A percentile compares a stretch with the other conserved stretches of the same genome.
These are phyloP conservation scores for Drosophila seguyi DNA, from an alignment of 1,140 invertebrate genomes.

Conservation along the genomic window DNA sequence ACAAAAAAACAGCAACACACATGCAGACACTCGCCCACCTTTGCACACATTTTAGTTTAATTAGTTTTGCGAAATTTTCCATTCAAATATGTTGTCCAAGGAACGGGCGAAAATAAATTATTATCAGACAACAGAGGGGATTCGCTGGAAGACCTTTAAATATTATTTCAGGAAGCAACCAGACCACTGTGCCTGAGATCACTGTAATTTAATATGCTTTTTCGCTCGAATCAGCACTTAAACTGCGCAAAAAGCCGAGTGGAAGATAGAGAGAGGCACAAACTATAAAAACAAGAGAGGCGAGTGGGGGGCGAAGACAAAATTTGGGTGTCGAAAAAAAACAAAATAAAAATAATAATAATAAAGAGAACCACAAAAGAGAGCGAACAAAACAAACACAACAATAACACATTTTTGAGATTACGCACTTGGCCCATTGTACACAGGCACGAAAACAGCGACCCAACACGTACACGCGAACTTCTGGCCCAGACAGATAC, in stretches of 20 bases:
- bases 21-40: conserved; percentile 18
- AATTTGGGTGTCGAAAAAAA: conserved; percentile 21
- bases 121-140: not conserved
- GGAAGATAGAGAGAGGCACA: conserved; percentile 8
- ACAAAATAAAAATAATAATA: conserved; percentile 1
- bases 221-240: conserved; percentile 30
- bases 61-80: conserved; percentile 39
- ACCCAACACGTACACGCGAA: conserved; percentile 10
- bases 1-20: conserved; percentile 10
- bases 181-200: not conserved
- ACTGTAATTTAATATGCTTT: conserved; percentile 27
- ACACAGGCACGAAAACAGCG: conserved; percentile 19
- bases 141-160: too few relatives aligned
- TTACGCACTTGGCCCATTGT: conserved; percentile 58
- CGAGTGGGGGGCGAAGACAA: conserved; percentile 18
- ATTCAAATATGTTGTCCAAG: conserved; percentile 23
- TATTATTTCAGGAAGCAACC: not conserved
- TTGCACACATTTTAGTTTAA: conserved; percentile 31
- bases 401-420: conserved; percentile 64
- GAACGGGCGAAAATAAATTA: conserved; percentile 11
- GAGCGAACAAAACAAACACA: conserved; percentile 37
- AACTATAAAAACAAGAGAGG: conserved; percentile 55
- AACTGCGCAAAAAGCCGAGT: conserved; percentile 62
- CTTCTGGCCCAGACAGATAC: conserved; percentile 11
- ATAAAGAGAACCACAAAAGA: conserved; percentile 20